Evolutionary conservation across 2,888 invertebrate genomes (phyloP).

Genomic region (Rosalia funebris): DNA sequence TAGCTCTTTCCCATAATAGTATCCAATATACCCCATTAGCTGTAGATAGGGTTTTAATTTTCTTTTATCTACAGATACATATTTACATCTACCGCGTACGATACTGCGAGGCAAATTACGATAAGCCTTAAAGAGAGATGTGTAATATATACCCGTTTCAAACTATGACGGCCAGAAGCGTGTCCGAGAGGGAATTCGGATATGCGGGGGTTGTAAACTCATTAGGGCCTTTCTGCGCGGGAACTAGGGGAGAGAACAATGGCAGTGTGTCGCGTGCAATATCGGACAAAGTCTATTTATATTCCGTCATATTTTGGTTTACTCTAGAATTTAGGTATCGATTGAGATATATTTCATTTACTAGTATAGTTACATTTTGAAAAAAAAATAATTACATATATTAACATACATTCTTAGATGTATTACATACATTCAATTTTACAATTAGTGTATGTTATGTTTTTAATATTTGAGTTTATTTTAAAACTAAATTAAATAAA

Average conservation of each 20-base stretch:
- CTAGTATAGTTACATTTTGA: conserved; percentile 1
- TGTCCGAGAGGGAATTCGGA: conserved; percentile 5
- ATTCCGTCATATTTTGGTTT: conserved; percentile 12
- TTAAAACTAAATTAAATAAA: no score
- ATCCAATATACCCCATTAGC: no score
- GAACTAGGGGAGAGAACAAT: conserved; percentile 16
- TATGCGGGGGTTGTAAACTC: conserved; percentile 15
- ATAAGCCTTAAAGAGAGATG: conserved; percentile 4
- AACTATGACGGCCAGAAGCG: background rate
- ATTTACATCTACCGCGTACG: conserved; percentile 1
- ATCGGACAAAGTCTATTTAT: conserved; percentile 1
- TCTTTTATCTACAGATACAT: background rate
- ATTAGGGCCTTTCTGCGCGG: conserved; percentile 22
- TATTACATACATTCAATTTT: no score
- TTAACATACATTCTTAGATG: no score
- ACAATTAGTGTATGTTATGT: no score
- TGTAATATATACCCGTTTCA: background rate
- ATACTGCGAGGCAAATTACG: background rate
- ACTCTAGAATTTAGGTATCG: background rate
- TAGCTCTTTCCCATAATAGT: no score
- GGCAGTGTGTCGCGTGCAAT: conserved; percentile 8
- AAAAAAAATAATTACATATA: no score
- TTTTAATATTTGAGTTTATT: no score
- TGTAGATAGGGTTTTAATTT: background rate
- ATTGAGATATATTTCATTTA: background rate